phyloP scores from a whole-genome alignment of 2,113 vertebrate genomes.

The Chaenocephalus aceratus region DNA sequence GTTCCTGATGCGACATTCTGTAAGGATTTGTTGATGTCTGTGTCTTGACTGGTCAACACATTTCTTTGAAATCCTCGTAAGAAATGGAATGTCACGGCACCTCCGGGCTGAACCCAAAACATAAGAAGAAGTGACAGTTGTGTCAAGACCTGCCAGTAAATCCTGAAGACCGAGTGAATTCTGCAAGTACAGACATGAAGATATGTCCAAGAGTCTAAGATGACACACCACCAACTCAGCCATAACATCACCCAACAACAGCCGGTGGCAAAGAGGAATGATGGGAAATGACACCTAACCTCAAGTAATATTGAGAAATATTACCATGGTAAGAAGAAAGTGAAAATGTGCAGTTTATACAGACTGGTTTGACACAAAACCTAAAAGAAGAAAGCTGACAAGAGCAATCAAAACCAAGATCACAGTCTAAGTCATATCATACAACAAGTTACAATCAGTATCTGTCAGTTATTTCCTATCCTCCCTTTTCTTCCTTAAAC shows the following conservation, averaged over 20 bases:
- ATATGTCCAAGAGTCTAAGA: slow-evolving; percentile 15
- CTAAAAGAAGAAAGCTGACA: slow-evolving; percentile 4
- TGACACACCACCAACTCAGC: slow-evolving; percentile 32
- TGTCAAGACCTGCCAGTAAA: slow-evolving; percentile 24
- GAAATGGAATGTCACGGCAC: slow-evolving; percentile 7
- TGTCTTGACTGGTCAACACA: slow-evolving; percentile 28
- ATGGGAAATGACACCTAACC: neutral
- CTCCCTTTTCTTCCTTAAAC: neutral
- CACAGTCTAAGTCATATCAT: slow-evolving; percentile 8
- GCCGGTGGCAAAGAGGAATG: neutral
- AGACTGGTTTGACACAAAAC: slow-evolving; percentile 17
- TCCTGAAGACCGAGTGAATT: slow-evolving; percentile 4
- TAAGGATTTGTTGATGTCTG: slow-evolving; percentile 33
- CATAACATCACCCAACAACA: slow-evolving; percentile 6
- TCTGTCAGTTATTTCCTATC: slow-evolving; percentile 4
- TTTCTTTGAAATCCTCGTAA: slow-evolving; percentile 32
- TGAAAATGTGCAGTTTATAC: neutral
- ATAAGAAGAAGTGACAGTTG: slow-evolving; percentile 36
- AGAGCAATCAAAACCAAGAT: neutral
- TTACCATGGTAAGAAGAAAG: neutral
- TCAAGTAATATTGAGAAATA: neutral
- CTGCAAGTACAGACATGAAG: slow-evolving; percentile 46
- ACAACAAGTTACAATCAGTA: slow-evolving; percentile 19
- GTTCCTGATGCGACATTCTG: slow-evolving; percentile 28
- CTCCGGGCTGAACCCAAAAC: slow-evolving; percentile 30